phyloP scores from a whole-genome alignment of 2,888 invertebrate species.

The Laspeyria flexula region DNA sequence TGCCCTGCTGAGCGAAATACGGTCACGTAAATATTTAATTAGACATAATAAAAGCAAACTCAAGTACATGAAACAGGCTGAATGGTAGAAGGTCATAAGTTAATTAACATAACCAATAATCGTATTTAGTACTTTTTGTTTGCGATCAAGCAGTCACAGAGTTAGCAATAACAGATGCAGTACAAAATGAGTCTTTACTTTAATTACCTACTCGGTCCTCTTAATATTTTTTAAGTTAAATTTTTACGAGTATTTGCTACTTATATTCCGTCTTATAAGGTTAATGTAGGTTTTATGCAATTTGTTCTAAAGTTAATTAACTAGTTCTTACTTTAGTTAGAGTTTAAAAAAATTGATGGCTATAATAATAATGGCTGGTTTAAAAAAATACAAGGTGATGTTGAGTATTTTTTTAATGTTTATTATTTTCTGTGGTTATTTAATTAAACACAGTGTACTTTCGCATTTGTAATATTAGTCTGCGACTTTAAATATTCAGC shows the following conservation, averaged over 20 bases:
- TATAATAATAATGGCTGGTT: background rate
- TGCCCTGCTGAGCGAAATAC: no score
- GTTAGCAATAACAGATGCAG: conserved; percentile 10
- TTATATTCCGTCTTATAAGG: conserved; percentile 3
- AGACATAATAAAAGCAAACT: no score
- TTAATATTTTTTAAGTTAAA: background rate
- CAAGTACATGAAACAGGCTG: no score
- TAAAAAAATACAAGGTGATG: no score
- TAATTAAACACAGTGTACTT: no score
- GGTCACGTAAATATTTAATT: no score
- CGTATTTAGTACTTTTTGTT: background rate
- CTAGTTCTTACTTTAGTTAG: background rate
- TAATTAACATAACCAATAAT: no score
- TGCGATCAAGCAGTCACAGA: conserved; percentile 9
- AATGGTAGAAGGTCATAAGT: no score
- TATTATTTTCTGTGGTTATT: no score
- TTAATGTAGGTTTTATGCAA: conserved; percentile 11
- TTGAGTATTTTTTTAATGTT: no score
- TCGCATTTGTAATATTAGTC: no score
- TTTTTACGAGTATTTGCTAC: conserved; percentile 26
- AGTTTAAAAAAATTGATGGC: background rate
- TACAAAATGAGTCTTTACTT: conserved; percentile 21
- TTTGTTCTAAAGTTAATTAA: conserved; percentile 8
- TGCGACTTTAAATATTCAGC: no score
- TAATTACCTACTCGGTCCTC: conserved; percentile 15